Evolutionary conservation across 1,140 invertebrate genomes (phyloP).

Genomic region (Aplysia californica): DNA sequence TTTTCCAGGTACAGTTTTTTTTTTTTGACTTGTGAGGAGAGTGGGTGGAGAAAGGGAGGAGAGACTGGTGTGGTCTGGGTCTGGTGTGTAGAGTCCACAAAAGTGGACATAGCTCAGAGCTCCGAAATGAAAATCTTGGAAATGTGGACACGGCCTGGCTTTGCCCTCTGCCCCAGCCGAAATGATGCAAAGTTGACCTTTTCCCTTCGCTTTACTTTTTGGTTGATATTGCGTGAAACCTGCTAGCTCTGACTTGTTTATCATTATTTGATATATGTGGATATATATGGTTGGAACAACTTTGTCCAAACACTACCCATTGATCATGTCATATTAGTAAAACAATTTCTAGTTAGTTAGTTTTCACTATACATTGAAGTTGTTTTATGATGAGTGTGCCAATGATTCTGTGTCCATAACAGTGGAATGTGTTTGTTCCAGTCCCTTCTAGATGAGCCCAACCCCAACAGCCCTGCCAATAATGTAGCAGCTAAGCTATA

Average conservation of each 20-base stretch:
- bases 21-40: too few relatives aligned
- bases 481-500: conserved; percentile 67
- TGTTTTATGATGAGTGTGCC: not conserved
- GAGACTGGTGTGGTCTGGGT: too few relatives aligned
- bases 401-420: too few relatives aligned
- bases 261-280: not conserved
- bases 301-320: not conserved
- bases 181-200: conserved; percentile 27
- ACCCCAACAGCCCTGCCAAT: conserved; percentile 69
- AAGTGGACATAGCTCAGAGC: too few relatives aligned
- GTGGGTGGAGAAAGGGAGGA: too few relatives aligned
- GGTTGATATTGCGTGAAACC: not conserved
- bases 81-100: too few relatives aligned
- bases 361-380: not conserved
- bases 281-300: not conserved
- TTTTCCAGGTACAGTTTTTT: too few relatives aligned
- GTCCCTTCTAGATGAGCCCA: conserved; percentile 69
- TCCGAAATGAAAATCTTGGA: too few relatives aligned
- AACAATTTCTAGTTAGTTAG: not conserved
- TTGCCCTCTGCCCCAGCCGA: too few relatives aligned
- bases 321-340: not conserved
- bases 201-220: not conserved
- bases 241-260: not conserved
- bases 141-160: too few relatives aligned
- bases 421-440: too few relatives aligned